These are phyloP conservation scores for Tympanoctomys barrerae DNA, from an alignment of 2,797 vertebrate genomes.

Conservation along the genomic window DNA sequence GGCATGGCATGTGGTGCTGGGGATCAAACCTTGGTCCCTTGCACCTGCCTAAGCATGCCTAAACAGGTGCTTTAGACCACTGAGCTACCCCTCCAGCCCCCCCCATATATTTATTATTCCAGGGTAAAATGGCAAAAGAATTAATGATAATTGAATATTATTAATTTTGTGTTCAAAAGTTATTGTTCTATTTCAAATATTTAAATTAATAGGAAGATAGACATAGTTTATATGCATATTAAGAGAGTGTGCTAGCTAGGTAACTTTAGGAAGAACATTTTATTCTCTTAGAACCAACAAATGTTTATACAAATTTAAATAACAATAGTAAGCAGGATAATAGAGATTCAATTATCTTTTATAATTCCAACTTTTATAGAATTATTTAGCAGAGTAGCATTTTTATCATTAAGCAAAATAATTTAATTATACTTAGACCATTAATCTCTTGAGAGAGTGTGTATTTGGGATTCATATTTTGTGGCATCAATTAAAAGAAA, in stretches of 20 bases:
- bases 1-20: no score
- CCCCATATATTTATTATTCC: constrained; percentile 18
- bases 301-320: constrained; percentile 73
- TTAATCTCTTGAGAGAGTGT: constrained; percentile 44
- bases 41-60: no score
- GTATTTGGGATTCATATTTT: constrained; percentile 50
- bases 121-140: constrained; percentile 44
- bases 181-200: constrained; percentile 63
- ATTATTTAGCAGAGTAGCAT: constrained; percentile 48
- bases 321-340: constrained; percentile 54
- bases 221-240: constrained; percentile 30
- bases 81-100: no score
- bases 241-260: constrained; percentile 35
- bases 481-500: constrained; percentile 45
- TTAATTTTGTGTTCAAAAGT: constrained; percentile 61
- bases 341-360: constrained; percentile 68
- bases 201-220: constrained; percentile 65
- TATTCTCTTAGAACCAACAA: constrained; percentile 62
- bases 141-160: constrained; percentile 59
- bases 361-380: constrained; percentile 60
- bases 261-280: constrained; percentile 66
- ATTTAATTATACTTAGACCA: constrained; percentile 57
- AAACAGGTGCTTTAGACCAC: no score
- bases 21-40: no score
- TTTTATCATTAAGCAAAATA: constrained; percentile 70